phyloP scores from a whole-genome alignment of 2,888 invertebrate species.

The Deroplatys truncata region DNA sequence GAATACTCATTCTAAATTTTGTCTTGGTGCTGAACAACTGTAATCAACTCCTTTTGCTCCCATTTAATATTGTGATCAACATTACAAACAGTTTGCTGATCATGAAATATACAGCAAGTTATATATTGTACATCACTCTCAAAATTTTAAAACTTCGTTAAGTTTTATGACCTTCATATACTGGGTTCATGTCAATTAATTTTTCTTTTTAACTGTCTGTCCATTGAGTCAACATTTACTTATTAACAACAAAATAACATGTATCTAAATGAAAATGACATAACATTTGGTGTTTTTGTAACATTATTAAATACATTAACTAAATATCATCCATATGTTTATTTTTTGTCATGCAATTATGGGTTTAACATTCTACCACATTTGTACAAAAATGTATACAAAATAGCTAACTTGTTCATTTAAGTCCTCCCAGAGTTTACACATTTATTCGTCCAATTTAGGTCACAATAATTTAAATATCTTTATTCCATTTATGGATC shows the following conservation, averaged over 20 bases:
- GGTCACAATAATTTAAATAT: not conserved
- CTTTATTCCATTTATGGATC: not conserved
- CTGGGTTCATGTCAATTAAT: not conserved
- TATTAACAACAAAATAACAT: not conserved
- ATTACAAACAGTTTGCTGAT: not conserved
- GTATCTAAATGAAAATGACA: conserved; percentile 1
- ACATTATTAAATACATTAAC: not conserved
- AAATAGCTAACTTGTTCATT: not conserved
- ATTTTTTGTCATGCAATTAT: not conserved
- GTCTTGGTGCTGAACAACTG: not conserved
- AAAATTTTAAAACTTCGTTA: not conserved
- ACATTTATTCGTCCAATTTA: not conserved
- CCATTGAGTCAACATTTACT: not conserved
- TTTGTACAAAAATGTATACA: not conserved
- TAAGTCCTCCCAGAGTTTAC: not conserved
- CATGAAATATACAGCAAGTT: not conserved
- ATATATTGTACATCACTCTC: not conserved
- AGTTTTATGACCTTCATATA: not conserved
- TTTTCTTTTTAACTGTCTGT: not conserved
- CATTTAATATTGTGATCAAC: not conserved
- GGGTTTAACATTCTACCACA: not conserved
- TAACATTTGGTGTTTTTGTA: conserved; percentile 11
- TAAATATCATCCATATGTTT: not conserved
- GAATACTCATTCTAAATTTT: not conserved
- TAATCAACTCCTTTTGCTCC: not conserved